Conservation (phyloP, 2,888 invertebrate genomes). For the Scaptomyza reducta region DNA sequence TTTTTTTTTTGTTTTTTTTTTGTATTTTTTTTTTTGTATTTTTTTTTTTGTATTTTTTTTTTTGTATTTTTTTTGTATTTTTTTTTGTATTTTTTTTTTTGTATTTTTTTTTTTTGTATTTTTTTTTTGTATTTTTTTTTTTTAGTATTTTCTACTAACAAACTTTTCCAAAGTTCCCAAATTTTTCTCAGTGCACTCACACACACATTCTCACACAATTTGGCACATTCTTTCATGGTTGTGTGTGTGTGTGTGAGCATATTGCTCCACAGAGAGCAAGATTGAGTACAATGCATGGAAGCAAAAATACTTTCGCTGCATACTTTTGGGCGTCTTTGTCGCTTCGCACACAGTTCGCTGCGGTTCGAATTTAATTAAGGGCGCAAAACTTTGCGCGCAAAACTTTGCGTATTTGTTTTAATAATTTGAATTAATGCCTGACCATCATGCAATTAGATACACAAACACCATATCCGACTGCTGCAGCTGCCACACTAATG, state of each 20-base stretch:
- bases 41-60: too few relatives aligned
- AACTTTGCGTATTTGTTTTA: slow-evolving; percentile 43
- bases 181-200: background rate
- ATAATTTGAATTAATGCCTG: slow-evolving; percentile 61
- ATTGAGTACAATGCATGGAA: slow-evolving; percentile 15
- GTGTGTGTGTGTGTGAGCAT: slow-evolving; percentile 2
- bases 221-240: slow-evolving; percentile 7
- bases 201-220: slow-evolving; percentile 3
- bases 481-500: slow-evolving; percentile 40
- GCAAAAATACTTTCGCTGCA: slow-evolving; percentile 27
- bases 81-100: too few relatives aligned
- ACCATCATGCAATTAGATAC: slow-evolving; percentile 21
- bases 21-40: too few relatives aligned
- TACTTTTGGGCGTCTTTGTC: slow-evolving; percentile 41
- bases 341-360: slow-evolving; percentile 24
- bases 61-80: too few relatives aligned
- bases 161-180: background rate
- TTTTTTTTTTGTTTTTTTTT: too few relatives aligned
- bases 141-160: too few relatives aligned
- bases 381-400: slow-evolving; percentile 3
- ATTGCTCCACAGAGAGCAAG: slow-evolving; percentile 11
- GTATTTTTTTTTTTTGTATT: too few relatives aligned
- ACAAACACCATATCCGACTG: slow-evolving; percentile 5
- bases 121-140: too few relatives aligned
- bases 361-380: slow-evolving; percentile 58